Base-by-base conservation (phyloP, 2,797 vertebrate species). In the Rallus crepitans region DNA sequence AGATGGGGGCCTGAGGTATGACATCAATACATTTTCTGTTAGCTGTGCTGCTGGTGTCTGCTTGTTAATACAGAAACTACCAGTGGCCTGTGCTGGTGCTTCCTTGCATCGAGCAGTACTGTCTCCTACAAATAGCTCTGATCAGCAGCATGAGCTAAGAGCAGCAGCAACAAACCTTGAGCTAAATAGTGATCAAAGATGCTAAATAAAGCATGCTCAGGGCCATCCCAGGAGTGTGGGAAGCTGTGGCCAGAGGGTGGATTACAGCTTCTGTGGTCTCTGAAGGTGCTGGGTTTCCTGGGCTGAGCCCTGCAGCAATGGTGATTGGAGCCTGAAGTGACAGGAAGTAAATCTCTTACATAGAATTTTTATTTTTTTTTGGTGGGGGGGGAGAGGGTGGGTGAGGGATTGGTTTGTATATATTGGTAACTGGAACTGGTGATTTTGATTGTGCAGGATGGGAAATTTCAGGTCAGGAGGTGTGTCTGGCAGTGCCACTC, bases 321-420 rank as follows among this genome's bases (percentile, higher is more conserved):
- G 23, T 7, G 15, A 23, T 7, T 2, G 0, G 0, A 11, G 33
- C 16, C 13, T 30, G 48, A 39, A 35, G 31, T 0, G 0, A 23
- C 14, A 64, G 64, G 56, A 31, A 61, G 39, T 48, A 69, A 50
- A 1, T 0, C 3, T 47, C 7, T 15, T 9, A 0, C 1, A 8
- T 45, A 39, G 30, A 11, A 61, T 27, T 40, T 31, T 7, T 8
- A 61, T 31, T 40, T 28, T 7, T 8, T 40, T 37, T 60, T 48
- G 45, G 45, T 5, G 40, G 40, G 17, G 42, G 39, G 39, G 39
- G 39, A 40, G 39, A 13, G 39, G 42, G 18, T 45, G 18, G 42
- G 42, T n/a, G 35, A 13, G 21, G 47, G 21, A 23, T 48, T 48
- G 47, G 47, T 45, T 45, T 45, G 47, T 48, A 8, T 6, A 0